These are phyloP conservation scores for Gnathonemus echidnorhynchus DNA, from an alignment of 2,113 vertebrate genomes.

Conservation along the genomic window DNA sequence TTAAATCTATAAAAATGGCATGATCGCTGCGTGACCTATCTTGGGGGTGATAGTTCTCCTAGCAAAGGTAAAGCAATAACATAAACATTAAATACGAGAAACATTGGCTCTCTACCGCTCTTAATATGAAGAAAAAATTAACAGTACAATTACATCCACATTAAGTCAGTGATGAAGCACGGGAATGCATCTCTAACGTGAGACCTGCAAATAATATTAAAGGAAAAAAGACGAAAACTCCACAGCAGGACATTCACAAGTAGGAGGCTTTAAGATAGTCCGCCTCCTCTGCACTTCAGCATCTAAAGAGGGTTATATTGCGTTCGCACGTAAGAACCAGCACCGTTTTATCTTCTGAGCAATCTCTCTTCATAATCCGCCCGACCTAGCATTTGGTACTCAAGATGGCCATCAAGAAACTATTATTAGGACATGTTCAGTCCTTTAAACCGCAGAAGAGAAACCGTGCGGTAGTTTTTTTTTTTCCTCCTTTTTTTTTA, in stretches of 20 bases:
- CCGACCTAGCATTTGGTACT: not conserved
- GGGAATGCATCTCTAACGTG: slow-evolving; percentile 14
- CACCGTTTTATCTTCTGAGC: not conserved
- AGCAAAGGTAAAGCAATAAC: not conserved
- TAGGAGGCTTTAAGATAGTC: not conserved
- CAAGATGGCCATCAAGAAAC: not conserved
- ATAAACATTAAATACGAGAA: slow-evolving; percentile 1
- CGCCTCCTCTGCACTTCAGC: not conserved
- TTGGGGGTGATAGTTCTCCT: not conserved
- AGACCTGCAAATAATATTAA: slow-evolving; percentile 24
- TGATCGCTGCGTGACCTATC: not conserved
- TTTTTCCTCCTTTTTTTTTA: not conserved
- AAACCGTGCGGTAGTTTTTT: not conserved
- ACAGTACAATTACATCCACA: slow-evolving; percentile 1
- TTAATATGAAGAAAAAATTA: slow-evolving; percentile 1
- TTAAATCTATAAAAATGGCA: slow-evolving; percentile 15
- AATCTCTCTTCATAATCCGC: not conserved
- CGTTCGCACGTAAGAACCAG: not conserved
- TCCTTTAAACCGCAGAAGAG: not conserved
- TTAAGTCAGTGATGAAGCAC: slow-evolving; percentile 9
- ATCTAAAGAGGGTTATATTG: not conserved
- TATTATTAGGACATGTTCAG: not conserved
- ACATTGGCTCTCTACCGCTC: not conserved
- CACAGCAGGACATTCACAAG: not conserved
- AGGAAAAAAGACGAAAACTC: not conserved